Percentiles rank a stretch among this genome's conserved stretches.
phyloP scores from a whole-genome alignment of 2,113 vertebrate genomes.

The Pseudorhombus dupliciocellatus region DNA sequence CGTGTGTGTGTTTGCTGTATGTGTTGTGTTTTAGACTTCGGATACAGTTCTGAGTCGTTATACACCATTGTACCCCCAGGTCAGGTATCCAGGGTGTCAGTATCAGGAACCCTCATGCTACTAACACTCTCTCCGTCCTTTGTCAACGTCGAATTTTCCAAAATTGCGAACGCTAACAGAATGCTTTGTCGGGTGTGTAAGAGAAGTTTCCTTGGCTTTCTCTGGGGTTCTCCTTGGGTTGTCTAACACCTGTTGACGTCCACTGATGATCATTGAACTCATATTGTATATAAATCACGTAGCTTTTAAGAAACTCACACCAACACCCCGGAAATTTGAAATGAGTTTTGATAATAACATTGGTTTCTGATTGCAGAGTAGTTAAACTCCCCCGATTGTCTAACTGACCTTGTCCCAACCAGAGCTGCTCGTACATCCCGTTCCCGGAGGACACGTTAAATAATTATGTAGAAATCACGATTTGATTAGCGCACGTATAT shows the following conservation, averaged over 20 bases:
- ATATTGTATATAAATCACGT: not conserved
- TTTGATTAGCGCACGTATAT: too few species aligned
- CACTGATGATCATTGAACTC: constrained; percentile 19
- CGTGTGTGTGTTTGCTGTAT: constrained; percentile 20
- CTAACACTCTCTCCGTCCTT: constrained; percentile 58
- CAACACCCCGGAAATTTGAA: not conserved
- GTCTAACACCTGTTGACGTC: constrained; percentile 51
- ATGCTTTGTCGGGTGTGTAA: constrained; percentile 5
- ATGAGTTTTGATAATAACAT: not conserved
- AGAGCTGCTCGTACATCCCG: not conserved
- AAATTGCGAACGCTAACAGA: constrained; percentile 40
- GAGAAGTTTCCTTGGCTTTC: constrained; percentile 20
- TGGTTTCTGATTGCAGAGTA: not conserved
- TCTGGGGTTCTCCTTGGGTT: constrained; percentile 24
- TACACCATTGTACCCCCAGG: constrained; percentile 70
- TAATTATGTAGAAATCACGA: not conserved
- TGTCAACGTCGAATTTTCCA: constrained; percentile 6
- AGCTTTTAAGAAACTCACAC: not conserved
- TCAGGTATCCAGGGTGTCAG: constrained; percentile 65
- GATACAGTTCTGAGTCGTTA: constrained; percentile 71
- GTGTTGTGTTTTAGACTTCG: constrained; percentile 73
- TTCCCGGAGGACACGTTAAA: not conserved
- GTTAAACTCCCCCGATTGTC: not conserved
- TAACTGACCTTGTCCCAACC: constrained; percentile 40
- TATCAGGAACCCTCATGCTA: constrained; percentile 24